Evolutionary conservation across 2,888 invertebrate species (phyloP).

Genomic region (Mythimna impura): DNA sequence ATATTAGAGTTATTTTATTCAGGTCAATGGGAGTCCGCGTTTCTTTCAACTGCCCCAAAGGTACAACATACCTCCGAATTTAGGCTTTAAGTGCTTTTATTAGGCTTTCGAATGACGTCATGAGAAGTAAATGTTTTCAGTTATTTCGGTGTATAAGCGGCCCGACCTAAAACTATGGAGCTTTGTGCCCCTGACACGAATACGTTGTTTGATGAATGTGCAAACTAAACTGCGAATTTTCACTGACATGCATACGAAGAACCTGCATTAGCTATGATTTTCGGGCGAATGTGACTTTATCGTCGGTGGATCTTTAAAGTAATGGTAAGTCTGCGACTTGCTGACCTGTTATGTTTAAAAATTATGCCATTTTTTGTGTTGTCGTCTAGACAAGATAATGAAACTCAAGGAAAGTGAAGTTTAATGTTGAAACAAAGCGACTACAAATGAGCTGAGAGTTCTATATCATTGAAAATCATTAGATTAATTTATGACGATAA

Average conservation of each 20-base stretch:
- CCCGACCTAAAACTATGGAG: slow-evolving; percentile 43
- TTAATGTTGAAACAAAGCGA: too few species aligned
- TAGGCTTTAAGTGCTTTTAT: slow-evolving; percentile 50
- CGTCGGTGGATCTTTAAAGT: neutral
- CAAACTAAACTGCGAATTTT: slow-evolving; percentile 71
- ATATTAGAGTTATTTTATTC: slow-evolving; percentile 54
- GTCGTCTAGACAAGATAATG: neutral
- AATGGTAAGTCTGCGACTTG: neutral
- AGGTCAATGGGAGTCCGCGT: slow-evolving; percentile 58
- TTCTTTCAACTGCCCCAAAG: slow-evolving; percentile 40
- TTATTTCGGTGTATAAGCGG: slow-evolving; percentile 49
- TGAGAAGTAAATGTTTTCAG: slow-evolving; percentile 41
- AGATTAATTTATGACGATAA: too few species aligned
- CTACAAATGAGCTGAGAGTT: too few species aligned
- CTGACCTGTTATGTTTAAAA: neutral
- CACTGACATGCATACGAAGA: slow-evolving; percentile 40
- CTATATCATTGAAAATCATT: too few species aligned
- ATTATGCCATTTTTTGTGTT: neutral
- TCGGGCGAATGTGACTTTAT: slow-evolving; percentile 5
- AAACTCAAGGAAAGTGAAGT: neutral
- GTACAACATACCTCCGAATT: slow-evolving; percentile 49
- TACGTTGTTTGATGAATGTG: slow-evolving; percentile 78
- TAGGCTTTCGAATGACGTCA: slow-evolving; percentile 56
- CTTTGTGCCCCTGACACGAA: slow-evolving; percentile 81
- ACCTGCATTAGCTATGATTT: slow-evolving; percentile 33